Conservation (phyloP, 1,140 invertebrate genomes). For the Gryon sp. region DNA sequence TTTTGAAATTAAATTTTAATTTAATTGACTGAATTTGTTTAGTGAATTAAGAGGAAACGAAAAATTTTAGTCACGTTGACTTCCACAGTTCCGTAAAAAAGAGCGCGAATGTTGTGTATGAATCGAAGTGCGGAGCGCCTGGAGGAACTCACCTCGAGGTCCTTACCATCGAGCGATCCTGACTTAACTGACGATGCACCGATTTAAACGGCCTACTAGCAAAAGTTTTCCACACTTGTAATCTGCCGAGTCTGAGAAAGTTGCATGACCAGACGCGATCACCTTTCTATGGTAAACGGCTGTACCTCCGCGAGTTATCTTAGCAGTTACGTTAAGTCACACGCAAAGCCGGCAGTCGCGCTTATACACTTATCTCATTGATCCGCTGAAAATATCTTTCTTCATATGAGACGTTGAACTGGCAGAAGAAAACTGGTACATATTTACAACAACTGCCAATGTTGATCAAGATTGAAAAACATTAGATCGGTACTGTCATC, state of each 20-base stretch:
- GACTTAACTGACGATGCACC: constrained; percentile 56
- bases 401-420: constrained; percentile 14
- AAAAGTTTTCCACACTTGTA: constrained; percentile 63
- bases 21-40: no score
- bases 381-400: constrained; percentile 30
- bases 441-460: no score
- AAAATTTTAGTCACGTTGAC: no score
- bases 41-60: no score
- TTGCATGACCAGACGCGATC: constrained; percentile 62
- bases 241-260: constrained; percentile 61
- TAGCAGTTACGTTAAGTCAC: constrained; percentile 48
- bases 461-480: no score
- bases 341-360: constrained; percentile 15
- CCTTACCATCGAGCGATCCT: constrained; percentile 42
- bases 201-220: constrained; percentile 54
- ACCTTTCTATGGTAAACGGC: constrained; percentile 60
- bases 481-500: no score
- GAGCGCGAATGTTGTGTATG: no score
- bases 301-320: constrained; percentile 30
- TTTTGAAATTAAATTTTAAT: no score
- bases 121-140: no score
- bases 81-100: no score
- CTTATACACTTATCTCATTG: constrained; percentile 48
- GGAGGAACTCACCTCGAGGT: constrained; percentile 45
- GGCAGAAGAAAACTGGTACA: neutral